Evolutionary conservation across 1,140 invertebrate species (phyloP), one percentile per base, ranked within the genome.

Genomic region (Stegodyphus mimosarum): DNA sequence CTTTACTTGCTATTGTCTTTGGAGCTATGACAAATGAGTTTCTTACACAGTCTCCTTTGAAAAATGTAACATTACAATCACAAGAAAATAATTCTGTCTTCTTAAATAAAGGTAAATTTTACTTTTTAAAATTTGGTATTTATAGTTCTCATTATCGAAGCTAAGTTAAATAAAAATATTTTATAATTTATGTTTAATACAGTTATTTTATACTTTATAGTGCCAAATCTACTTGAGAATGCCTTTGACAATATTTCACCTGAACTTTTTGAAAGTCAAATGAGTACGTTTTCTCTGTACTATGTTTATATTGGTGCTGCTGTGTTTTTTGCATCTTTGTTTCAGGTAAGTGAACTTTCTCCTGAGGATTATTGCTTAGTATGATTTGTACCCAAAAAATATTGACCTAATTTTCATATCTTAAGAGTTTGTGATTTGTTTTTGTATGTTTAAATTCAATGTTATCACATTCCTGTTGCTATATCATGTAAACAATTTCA

Each of bases 11-110:
- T 33, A 74, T 88, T 55, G 77, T 88, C 10, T 88, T 88, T 85
- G 88, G 88, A 48, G 69, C 80, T 18, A 86, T 88, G 79, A 88
- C 88, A 51, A 86, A 88, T 70, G 87, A 64, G 11, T 88, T 88
- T 83, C 70, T 88, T 7, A 48, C 75, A 67, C 18, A 18, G 17
- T 51, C 9, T 51, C 33, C 15, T 66, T 9, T 11, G 15, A 9
- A 60, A 60, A 60, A 60, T 60, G 55, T 11, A 60, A 60, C 33
- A 33, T 33, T 33, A 33, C 33, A 33, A 33, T 33, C 33, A 33
- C 33, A 33, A 33, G 55, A 9, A 60, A 11, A 11, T 60, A 11
- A 11, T 2, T 11, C 55, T 60, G 15, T 60, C 1, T 15, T 11
- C 15, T 11, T 60, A 15, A 60, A 5, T 11, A 15, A 11, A 15